These are phyloP conservation scores for Drosophila varians DNA, from an alignment of 1,140 invertebrate species.

Conservation along the genomic window DNA sequence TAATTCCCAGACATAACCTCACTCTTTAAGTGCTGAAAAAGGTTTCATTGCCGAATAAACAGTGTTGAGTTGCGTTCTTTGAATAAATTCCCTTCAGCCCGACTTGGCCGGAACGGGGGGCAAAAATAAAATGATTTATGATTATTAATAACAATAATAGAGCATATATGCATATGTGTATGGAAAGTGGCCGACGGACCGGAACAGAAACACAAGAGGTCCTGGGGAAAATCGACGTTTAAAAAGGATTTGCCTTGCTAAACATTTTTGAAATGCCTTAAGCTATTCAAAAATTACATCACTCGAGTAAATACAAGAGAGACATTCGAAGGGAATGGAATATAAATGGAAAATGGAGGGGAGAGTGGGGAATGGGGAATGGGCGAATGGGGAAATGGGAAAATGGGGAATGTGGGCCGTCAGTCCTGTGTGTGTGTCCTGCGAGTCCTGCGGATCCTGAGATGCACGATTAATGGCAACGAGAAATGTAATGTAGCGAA, in stretches of 20 bases:
- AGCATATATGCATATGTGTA: constrained; percentile 58
- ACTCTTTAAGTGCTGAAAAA: neutral
- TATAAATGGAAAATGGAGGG: neutral
- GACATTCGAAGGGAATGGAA: constrained; percentile 18
- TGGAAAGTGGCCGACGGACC: constrained; percentile 51
- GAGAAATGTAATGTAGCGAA: constrained; percentile 77
- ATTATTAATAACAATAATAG: constrained; percentile 74
- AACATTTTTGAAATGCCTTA: constrained; percentile 74
- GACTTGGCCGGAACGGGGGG: neutral
- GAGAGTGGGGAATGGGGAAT: neutral
- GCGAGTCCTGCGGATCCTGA: constrained; percentile 31
- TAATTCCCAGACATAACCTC: no score
- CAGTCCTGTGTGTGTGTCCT: constrained; percentile 3
- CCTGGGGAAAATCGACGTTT: constrained; percentile 62
- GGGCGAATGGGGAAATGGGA: neutral
- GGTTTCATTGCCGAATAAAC: neutral
- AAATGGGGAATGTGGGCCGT: constrained; percentile 4
- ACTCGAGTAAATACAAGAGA: constrained; percentile 76
- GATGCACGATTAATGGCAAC: constrained; percentile 76
- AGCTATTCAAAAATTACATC: constrained; percentile 81
- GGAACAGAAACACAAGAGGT: constrained; percentile 16
- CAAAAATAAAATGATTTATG: constrained; percentile 54
- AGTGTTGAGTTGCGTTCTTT: neutral
- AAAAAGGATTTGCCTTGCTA: constrained; percentile 79
- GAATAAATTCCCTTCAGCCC: neutral